Conservation (phyloP, 35 echinoderm and acorn worm species). For the Hemicentrotus pulcherrimus region DNA sequence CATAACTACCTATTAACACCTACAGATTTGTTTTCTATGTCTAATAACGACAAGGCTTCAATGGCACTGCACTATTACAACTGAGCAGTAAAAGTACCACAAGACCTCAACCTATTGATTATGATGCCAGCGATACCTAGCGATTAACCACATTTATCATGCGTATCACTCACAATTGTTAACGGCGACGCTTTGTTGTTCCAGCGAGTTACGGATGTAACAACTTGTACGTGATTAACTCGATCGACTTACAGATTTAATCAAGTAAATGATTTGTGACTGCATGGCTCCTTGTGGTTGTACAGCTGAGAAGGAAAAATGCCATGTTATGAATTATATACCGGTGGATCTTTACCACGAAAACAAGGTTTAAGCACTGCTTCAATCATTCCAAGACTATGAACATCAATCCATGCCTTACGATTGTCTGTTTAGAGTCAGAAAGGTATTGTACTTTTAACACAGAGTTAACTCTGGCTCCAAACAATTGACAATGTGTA, state of each 20-base stretch:
- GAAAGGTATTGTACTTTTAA: no score
- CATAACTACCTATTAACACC: background rate
- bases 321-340: background rate
- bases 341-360: no score
- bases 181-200: background rate
- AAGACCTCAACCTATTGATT: background rate
- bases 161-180: background rate
- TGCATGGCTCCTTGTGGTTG: background rate
- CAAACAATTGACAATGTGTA: no score
- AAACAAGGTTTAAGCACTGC: background rate
- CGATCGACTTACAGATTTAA: constrained; percentile 1
- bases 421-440: no score
- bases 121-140: background rate
- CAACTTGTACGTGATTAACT: background rate
- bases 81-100: background rate
- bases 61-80: background rate
- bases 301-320: background rate
- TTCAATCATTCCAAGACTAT: background rate
- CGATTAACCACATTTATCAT: background rate
- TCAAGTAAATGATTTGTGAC: background rate
- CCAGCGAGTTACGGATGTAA: background rate
- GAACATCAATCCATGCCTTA: background rate
- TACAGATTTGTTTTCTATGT: no score
- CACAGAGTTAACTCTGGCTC: no score
- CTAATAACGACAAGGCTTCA: background rate